phyloP scores from a whole-genome alignment of 2,113 vertebrate species.

The Triplophysa tibetana region DNA sequence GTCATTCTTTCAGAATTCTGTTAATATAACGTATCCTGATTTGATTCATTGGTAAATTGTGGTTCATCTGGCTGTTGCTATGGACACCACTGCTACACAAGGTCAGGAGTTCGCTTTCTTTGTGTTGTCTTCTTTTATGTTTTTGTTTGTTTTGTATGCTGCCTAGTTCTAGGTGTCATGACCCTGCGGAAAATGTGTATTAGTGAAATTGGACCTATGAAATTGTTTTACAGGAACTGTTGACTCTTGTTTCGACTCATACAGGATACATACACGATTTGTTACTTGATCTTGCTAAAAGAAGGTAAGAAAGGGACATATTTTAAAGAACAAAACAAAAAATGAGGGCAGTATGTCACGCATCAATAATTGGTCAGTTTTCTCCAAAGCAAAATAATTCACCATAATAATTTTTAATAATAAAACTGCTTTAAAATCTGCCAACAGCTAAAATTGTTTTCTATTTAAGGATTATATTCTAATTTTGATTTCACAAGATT shows the following conservation, averaged over 20 bases:
- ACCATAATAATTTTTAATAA: background rate
- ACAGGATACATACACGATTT: background rate
- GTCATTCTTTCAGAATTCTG: background rate
- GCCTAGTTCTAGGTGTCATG: background rate
- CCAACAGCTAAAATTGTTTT: no score
- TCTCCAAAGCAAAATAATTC: background rate
- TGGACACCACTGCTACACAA: background rate
- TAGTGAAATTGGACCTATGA: background rate
- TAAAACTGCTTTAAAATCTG: background rate
- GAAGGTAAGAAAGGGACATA: no score
- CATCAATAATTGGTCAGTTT: no score
- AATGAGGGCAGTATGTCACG: no score
- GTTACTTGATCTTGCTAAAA: no score
- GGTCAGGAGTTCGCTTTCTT: background rate
- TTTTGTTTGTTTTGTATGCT: background rate
- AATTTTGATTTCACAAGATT: background rate
- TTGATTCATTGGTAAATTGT: background rate
- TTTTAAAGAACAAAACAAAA: no score
- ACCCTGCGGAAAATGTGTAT: background rate
- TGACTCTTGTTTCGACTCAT: background rate
- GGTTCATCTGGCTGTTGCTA: conserved; percentile 4
- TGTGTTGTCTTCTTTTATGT: background rate
- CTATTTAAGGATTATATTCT: background rate
- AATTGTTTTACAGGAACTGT: no score
- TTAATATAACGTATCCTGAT: background rate